Percentiles rank a stretch among this genome's conserved stretches.
These are phyloP conservation scores for Cataglyphis livida DNA, from an alignment of 2,888 invertebrate genomes.

Conservation along the genomic window DNA sequence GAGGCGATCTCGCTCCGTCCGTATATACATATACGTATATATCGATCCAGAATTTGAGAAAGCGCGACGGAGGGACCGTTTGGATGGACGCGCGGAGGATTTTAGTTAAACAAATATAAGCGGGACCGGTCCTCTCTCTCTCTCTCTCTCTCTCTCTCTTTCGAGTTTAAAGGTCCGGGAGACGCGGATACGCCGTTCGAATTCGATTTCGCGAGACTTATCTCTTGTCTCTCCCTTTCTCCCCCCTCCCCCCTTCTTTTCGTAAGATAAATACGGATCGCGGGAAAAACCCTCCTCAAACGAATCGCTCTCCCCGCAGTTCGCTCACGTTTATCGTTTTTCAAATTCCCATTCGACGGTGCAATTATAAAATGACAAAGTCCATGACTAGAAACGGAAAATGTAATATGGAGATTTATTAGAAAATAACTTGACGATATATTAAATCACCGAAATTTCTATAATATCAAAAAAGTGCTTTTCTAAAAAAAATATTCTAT, in stretches of 20 bases:
- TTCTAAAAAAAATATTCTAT: no score
- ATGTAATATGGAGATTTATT: neutral
- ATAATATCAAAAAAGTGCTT: no score
- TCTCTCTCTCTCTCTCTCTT: neutral
- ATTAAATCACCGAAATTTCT: neutral
- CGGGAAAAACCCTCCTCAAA: constrained; percentile 2
- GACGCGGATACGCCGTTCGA: constrained; percentile 52
- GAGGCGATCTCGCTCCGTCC: constrained; percentile 31
- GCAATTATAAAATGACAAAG: neutral
- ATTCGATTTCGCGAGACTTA: constrained; percentile 59
- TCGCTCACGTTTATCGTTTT: neutral
- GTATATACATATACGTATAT: constrained; percentile 1
- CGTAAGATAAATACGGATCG: constrained; percentile 25
- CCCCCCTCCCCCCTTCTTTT: neutral
- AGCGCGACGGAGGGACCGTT: constrained; percentile 64
- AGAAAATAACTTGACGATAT: neutral
- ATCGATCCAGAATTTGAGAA: constrained; percentile 68
- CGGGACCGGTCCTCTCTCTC: constrained; percentile 37
- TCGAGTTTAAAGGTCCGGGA: constrained; percentile 55
- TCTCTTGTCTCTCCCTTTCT: neutral
- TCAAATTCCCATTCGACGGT: neutral
- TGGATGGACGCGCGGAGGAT: constrained; percentile 75
- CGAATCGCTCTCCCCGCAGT: neutral
- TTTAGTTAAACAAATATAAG: constrained; percentile 81
- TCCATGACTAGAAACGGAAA: neutral